Evolutionary conservation across 1,140 invertebrate species (phyloP), one percentile per base, ranked within the genome.

Genomic region (Atta colombica): DNA sequence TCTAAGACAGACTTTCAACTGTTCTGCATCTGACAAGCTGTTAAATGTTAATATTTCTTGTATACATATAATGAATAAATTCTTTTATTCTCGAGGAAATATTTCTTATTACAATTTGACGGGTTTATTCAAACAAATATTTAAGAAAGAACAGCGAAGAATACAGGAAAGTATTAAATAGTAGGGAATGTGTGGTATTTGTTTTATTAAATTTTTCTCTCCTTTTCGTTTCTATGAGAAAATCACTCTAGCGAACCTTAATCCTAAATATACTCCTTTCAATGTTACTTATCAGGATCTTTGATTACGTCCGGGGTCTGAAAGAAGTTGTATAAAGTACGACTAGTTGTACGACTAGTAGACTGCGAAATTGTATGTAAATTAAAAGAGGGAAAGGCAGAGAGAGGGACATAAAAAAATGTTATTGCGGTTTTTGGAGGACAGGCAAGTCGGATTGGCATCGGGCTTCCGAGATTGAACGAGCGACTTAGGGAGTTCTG

Each of bases 401-500:
- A 14, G 86, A 21, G 86, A 21, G 53, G 31, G 31, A 35, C 66
- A 63, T 60, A 55, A 82, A 85, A 25, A 80, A 91, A 80, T 84
- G 77, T 91, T 86, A 80, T 72, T 82, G 74, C 58, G 82, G 85
- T 90, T 87, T 78, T 60, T 18, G 31, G 65, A 21, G 58, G 45
- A 39, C 12, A 72, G 45, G 61, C 58, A 16, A 18, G 77, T 53
- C 39, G 68, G 81, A 90, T 90, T 63, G 78, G 74, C 58, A 71
- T 51, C 35, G 53, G 66, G 21, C 8, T 60, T 53, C 66, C 58
- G 53, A 90, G 90, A 91, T 90, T 90, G 90, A 90, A 91, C 90
- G 90, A 88, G 80, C 85, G 87, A 90, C 89, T 90, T 89, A 90
- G 80, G 74, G 69, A 89, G 74, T 87, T 55, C 74, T 85, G 84